Conservation (phyloP, 2,888 invertebrate genomes). For the Operophtera brumata region DNA sequence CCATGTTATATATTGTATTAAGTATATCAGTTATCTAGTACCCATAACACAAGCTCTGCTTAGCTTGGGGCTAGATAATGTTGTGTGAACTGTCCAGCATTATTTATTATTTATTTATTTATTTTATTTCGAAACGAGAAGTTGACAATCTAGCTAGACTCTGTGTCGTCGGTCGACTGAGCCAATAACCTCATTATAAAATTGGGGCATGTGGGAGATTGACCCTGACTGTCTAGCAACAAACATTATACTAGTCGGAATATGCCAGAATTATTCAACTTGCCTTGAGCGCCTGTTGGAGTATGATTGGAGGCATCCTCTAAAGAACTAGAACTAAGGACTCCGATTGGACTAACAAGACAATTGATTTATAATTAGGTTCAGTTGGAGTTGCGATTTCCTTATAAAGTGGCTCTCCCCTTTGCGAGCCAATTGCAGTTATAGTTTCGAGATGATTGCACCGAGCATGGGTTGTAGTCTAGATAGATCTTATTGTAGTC, state of each 20-base stretch:
- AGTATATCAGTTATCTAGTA: no score
- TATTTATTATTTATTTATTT: background rate
- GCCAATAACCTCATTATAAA: slow-evolving; percentile 35
- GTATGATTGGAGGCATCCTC: slow-evolving; percentile 65
- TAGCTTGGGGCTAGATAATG: no score
- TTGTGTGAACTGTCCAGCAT: no score
- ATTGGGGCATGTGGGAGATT: slow-evolving; percentile 33
- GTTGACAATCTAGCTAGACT: slow-evolving; percentile 17
- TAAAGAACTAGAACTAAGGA: slow-evolving; percentile 45
- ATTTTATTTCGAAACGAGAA: background rate
- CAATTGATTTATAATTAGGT: slow-evolving; percentile 53
- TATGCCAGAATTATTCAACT: slow-evolving; percentile 65
- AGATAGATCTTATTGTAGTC: background rate
- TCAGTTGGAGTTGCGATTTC: slow-evolving; percentile 27
- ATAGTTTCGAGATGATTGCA: slow-evolving; percentile 1
- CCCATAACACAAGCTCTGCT: no score
- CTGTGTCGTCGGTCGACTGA: slow-evolving; percentile 16
- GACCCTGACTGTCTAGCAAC: slow-evolving; percentile 32
- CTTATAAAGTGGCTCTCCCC: slow-evolving; percentile 21
- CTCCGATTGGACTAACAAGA: slow-evolving; percentile 43
- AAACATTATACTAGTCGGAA: slow-evolving; percentile 41
- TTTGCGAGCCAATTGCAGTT: slow-evolving; percentile 3
- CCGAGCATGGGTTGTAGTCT: background rate
- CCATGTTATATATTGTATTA: no score
- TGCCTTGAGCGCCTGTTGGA: slow-evolving; percentile 52